phyloP scores from a whole-genome alignment of 2,888 invertebrate species.

The Sinotaia quadrata region DNA sequence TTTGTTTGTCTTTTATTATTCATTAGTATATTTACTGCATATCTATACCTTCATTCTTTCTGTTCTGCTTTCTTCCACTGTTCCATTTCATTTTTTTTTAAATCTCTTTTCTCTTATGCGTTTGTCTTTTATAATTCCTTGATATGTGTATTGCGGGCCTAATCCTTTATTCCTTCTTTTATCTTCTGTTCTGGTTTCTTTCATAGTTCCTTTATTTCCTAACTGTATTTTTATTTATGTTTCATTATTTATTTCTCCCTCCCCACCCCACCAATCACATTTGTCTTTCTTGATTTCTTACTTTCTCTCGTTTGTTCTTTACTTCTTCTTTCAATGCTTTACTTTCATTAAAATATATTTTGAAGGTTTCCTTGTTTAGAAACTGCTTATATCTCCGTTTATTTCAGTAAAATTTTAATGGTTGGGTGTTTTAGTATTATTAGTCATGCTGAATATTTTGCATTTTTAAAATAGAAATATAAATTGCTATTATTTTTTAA shows the following conservation, averaged over 20 bases:
- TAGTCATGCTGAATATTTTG: too few relatives aligned
- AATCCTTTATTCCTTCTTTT: not conserved
- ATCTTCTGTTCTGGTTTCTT: not conserved
- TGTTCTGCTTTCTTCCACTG: not conserved
- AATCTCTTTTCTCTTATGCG: not conserved
- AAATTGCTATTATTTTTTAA: too few relatives aligned
- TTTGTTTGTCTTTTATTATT: too few relatives aligned
- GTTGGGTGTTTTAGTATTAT: too few relatives aligned
- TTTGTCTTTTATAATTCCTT: not conserved
- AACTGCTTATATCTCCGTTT: too few relatives aligned
- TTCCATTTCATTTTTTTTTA: not conserved
- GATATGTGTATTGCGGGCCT: not conserved
- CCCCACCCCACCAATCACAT: too few relatives aligned
- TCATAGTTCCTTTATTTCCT: not conserved
- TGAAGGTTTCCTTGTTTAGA: too few relatives aligned
- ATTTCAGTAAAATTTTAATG: too few relatives aligned
- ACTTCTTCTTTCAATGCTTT: not conserved
- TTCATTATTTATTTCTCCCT: not conserved
- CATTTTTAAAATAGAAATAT: too few relatives aligned
- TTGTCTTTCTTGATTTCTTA: not conserved
- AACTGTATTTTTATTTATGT: too few relatives aligned
- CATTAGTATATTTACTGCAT: too few relatives aligned
- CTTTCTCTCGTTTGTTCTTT: not conserved
- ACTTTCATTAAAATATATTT: too few relatives aligned
- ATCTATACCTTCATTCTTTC: not conserved